Base-by-base conservation (phyloP, 2,797 vertebrate genomes). In the Rhinogobio ventralis region DNA sequence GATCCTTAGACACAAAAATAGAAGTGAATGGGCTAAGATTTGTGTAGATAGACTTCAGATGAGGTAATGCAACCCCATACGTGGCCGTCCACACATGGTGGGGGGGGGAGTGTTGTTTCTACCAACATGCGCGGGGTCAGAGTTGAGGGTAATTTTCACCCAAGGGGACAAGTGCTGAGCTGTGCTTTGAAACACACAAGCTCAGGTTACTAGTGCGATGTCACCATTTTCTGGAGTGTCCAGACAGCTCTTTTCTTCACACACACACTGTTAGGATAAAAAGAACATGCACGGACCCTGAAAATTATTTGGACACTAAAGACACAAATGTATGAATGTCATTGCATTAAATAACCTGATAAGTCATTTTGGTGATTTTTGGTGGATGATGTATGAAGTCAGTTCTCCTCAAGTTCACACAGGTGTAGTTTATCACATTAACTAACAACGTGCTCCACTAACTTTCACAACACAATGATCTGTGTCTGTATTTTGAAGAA, bases 141-240 rank as follows among this genome's bases (percentile, higher is more conserved):
- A 67, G 46, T 87, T 90, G 81, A 90, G 88, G 88, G 89, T 91
- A 90, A 91, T 88, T 88, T 83, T 87, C 90, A 90, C 92, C 87
- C 90, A 60, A 75, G 87, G 90, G 91, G 92, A 89, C 87, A 90
- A 89, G 90, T 87, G 89, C 85, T 85, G 88, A 84, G 86, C 46
- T 57, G n/a, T 55, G 88, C 90, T 92, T 87, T 86, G 93, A 95
- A 92, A 95, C 88, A 87, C 55, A 68, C 17, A 57, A 77, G 80
- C 79, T 90, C 86, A 64, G 75, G 82, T 90, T 90, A 87, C 89
- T 81, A 33, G 69, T 83, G 74, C 9, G 62, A 64, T 87, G 82
- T 86, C 79, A 82, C 85, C 64, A n/a, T 78, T 39, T 80, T 69
- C 33, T 85, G 3, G 46, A 85, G 36, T 51, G 53, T 75, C 75